Percentiles rank a stretch among this genome's conserved stretches.
Conservation (phyloP, 2,113 vertebrate genomes). For the Lonchura striata region DNA sequence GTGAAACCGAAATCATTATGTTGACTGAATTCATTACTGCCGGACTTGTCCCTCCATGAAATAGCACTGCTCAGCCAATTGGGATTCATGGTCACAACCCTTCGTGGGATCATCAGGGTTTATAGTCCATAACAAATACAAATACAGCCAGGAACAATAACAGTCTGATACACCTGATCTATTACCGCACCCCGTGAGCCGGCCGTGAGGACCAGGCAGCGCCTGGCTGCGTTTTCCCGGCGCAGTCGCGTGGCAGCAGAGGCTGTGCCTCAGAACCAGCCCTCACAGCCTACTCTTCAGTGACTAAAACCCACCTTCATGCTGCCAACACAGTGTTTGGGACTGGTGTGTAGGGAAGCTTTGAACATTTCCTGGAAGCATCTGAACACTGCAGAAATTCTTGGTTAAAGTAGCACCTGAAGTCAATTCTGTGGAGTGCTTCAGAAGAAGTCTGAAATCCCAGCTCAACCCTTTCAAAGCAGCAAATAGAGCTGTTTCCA, state of each 20-base stretch:
- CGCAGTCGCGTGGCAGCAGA: fast-evolving
- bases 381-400: neutral
- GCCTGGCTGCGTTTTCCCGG: neutral
- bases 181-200: neutral
- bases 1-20: constrained; percentile 60
- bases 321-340: neutral
- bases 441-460: neutral
- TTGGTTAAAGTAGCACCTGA: neutral
- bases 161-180: constrained; percentile 23
- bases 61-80: constrained; percentile 35
- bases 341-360: neutral
- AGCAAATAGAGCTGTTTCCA: neutral
- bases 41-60: constrained; percentile 44
- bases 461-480: neutral
- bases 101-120: constrained; percentile 64
- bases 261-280: neutral
- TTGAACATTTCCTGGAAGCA: neutral
- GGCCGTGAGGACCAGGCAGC: neutral
- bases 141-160: constrained; percentile 56
- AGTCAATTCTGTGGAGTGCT: neutral
- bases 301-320: neutral
- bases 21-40: constrained; percentile 48
- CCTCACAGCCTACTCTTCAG: neutral
- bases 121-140: constrained; percentile 73
- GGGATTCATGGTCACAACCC: constrained; percentile 59